A percentile compares a stretch with the other conserved stretches of the same genome.
These are phyloP conservation scores for Rhamnusium bicolor DNA, from an alignment of 2,888 invertebrate genomes.

Conservation along the genomic window DNA sequence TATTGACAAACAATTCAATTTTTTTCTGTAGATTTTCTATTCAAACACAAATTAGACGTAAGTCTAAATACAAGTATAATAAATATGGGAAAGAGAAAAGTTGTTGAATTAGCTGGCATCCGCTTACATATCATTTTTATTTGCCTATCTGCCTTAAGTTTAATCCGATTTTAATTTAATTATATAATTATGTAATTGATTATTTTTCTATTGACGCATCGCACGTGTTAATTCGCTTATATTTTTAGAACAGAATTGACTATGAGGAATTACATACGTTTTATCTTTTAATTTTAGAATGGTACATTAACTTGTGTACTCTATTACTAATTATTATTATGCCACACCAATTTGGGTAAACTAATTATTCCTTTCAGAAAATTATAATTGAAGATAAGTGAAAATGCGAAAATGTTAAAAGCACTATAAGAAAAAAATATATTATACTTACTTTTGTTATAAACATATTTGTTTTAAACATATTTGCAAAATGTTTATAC, in stretches of 20 bases:
- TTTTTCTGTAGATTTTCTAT: too few relatives aligned
- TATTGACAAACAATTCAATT: too few relatives aligned
- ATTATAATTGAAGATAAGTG: neutral
- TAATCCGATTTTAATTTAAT: conserved; percentile 32
- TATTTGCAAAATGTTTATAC: too few relatives aligned
- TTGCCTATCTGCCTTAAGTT: neutral
- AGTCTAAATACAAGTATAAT: neutral
- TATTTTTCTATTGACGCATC: conserved; percentile 15
- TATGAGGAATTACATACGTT: conserved; percentile 1
- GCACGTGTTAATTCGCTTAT: neutral
- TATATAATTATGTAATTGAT: conserved; percentile 32
- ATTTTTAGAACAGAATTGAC: neutral
- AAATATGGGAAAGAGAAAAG: neutral
- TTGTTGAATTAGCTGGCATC: neutral
- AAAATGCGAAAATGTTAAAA: neutral
- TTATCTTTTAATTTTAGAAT: conserved; percentile 9
- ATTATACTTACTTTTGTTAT: too few relatives aligned
- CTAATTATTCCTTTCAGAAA: neutral
- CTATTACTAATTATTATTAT: neutral
- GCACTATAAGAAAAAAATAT: too few relatives aligned
- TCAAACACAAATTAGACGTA: too few relatives aligned
- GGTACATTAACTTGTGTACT: neutral
- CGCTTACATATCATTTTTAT: too few relatives aligned
- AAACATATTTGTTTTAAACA: too few relatives aligned
- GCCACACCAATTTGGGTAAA: neutral